Evolutionary conservation across 2,888 invertebrate genomes (phyloP).

Genomic region (Rhabditoides inermis): DNA sequence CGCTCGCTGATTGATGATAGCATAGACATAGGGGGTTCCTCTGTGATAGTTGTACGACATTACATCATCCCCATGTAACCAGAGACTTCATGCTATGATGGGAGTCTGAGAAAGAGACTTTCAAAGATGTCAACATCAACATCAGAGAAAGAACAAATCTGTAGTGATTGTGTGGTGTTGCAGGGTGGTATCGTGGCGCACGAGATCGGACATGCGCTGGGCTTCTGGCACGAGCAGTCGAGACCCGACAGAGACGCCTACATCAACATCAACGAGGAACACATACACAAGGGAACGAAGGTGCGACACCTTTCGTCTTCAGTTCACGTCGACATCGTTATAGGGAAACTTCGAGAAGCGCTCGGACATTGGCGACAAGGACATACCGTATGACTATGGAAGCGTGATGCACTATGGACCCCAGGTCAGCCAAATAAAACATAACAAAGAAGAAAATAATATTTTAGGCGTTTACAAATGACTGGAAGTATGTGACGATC

Average conservation of each 20-base stretch:
- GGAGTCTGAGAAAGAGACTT: no score
- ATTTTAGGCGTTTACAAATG: conserved; percentile 26
- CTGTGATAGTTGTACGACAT: no score
- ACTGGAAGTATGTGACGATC: conserved; percentile 32
- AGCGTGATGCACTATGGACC: conserved; percentile 38
- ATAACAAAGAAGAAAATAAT: background rate
- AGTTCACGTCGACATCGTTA: background rate
- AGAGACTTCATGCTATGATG: no score
- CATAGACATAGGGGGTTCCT: no score
- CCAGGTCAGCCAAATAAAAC: conserved; percentile 1
- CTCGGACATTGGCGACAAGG: conserved; percentile 17
- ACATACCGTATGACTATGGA: conserved; percentile 36
- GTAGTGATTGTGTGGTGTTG: no score
- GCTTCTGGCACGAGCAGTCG: conserved; percentile 40
- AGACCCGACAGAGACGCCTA: conserved; percentile 31
- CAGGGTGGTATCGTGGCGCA: conserved; percentile 36
- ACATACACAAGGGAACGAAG: conserved; percentile 25
- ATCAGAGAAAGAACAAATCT: no score
- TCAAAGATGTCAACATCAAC: no score
- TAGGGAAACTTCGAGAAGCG: conserved; percentile 35
- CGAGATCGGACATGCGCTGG: conserved; percentile 37
- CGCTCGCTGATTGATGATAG: no score
- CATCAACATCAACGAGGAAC: conserved; percentile 31
- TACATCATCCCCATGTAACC: no score
- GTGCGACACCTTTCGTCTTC: no score